These are phyloP conservation scores for Plutomurus gul DNA, from an alignment of 1,140 invertebrate genomes.

Conservation along the genomic window DNA sequence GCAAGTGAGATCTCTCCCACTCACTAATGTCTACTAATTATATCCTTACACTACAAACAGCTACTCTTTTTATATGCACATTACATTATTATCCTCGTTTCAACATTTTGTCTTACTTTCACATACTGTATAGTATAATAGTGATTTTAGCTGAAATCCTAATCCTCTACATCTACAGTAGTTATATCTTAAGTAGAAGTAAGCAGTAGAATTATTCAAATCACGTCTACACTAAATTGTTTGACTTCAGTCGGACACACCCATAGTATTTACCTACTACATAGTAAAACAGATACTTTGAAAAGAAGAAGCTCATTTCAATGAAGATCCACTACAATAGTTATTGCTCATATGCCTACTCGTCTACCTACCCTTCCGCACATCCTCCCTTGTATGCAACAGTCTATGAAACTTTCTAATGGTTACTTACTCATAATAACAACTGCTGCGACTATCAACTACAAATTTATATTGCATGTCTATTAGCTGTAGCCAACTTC, in stretches of 20 bases:
- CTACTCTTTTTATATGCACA: slow-evolving; percentile 18
- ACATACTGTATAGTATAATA: background rate
- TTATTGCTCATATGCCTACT: background rate
- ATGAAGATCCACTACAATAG: background rate
- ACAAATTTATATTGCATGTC: too few species aligned
- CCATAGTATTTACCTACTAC: too few species aligned
- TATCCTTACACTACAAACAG: background rate
- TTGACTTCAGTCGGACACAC: too few species aligned
- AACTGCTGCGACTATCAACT: too few species aligned
- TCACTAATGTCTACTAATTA: slow-evolving; percentile 27
- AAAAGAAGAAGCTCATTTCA: slow-evolving; percentile 4
- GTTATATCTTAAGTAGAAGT: background rate
- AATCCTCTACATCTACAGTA: too few species aligned
- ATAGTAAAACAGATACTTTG: background rate
- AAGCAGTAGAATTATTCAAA: too few species aligned
- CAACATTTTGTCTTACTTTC: background rate
- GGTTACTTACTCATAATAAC: too few species aligned
- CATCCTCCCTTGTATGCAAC: background rate
- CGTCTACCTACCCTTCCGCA: too few species aligned
- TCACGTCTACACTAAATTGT: too few species aligned
- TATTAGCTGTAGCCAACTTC: too few species aligned
- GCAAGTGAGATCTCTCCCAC: slow-evolving; percentile 10
- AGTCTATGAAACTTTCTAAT: background rate
- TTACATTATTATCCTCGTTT: slow-evolving; percentile 30
- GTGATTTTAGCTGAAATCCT: background rate